These are phyloP conservation scores for Scomber colias DNA, from an alignment of 2,113 vertebrate genomes.

Conservation along the genomic window DNA sequence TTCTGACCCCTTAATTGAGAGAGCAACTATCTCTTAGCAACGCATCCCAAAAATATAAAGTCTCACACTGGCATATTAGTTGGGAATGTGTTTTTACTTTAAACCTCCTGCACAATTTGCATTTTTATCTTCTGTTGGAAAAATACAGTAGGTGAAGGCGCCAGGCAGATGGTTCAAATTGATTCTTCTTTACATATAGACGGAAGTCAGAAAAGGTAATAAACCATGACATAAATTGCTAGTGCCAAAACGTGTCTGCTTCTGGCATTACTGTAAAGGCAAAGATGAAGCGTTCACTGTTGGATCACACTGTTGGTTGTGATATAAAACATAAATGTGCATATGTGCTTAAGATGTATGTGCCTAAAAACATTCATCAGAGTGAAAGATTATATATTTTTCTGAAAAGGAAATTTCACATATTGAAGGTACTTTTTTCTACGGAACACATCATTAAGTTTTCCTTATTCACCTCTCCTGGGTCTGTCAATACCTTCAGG, in stretches of 20 bases:
- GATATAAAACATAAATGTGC: constrained; percentile 38
- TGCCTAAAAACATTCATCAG: constrained; percentile 3
- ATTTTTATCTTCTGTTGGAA: constrained; percentile 66
- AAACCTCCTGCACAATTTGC: constrained; percentile 61
- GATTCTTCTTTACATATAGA: constrained; percentile 60
- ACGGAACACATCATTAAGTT: background rate
- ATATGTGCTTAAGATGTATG: constrained; percentile 11
- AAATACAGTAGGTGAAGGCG: constrained; percentile 53
- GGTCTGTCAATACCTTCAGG: constrained; percentile 24
- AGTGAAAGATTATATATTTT: background rate
- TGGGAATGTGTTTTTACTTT: constrained; percentile 61
- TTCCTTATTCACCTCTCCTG: constrained; percentile 15
- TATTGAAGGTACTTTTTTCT: no score
- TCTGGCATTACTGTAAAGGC: constrained; percentile 38
- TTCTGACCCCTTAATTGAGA: constrained; percentile 75
- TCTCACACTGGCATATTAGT: constrained; percentile 37
- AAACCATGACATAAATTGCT: constrained; percentile 41
- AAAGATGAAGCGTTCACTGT: constrained; percentile 54
- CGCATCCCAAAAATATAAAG: constrained; percentile 60
- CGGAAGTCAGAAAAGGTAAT: constrained; percentile 53
- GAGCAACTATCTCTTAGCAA: constrained; percentile 69
- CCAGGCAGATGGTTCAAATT: constrained; percentile 74
- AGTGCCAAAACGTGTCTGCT: constrained; percentile 57
- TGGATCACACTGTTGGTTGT: constrained; percentile 48
- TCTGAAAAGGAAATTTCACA: background rate